Conservation (phyloP, 1,140 invertebrate genomes). For the Papilio polytes region DNA sequence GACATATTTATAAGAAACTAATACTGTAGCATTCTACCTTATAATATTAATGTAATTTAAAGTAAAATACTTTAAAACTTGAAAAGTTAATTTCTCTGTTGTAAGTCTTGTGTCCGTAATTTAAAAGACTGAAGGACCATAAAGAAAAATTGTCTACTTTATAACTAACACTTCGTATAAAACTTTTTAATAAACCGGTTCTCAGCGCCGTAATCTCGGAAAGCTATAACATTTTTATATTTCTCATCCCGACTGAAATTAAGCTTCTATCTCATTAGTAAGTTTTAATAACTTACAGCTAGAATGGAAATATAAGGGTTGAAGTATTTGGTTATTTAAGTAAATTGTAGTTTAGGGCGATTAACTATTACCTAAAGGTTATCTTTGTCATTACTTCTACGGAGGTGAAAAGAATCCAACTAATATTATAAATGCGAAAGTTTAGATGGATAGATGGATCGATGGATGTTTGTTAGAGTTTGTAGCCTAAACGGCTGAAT, state of each 20-base stretch:
- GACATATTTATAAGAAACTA: too few species aligned
- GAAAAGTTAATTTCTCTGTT: neutral
- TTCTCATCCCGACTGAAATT: constrained; percentile 42
- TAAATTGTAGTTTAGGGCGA: constrained; percentile 1
- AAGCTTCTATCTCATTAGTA: constrained; percentile 49
- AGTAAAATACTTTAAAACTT: neutral
- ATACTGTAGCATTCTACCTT: too few species aligned
- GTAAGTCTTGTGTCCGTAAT: constrained; percentile 20
- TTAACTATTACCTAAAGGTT: neutral
- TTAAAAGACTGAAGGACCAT: constrained; percentile 29
- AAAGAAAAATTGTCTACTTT: constrained; percentile 37
- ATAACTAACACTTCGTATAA: constrained; percentile 38
- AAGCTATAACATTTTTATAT: constrained; percentile 44
- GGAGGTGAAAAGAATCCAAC: neutral
- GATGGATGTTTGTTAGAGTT: too few species aligned
- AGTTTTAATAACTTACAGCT: constrained; percentile 52
- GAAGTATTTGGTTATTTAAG: constrained; percentile 7
- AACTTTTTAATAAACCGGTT: constrained; percentile 41
- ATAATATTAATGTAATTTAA: too few species aligned
- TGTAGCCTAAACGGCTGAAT: too few species aligned
- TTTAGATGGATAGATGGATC: too few species aligned
- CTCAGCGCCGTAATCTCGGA: constrained; percentile 31
- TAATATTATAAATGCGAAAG: too few species aligned
- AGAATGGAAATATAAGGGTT: constrained; percentile 46
- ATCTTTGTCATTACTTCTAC: neutral